Evolutionary conservation across 2,797 vertebrate genomes (phyloP).

Genomic region (Propithecus perrieri): DNA sequence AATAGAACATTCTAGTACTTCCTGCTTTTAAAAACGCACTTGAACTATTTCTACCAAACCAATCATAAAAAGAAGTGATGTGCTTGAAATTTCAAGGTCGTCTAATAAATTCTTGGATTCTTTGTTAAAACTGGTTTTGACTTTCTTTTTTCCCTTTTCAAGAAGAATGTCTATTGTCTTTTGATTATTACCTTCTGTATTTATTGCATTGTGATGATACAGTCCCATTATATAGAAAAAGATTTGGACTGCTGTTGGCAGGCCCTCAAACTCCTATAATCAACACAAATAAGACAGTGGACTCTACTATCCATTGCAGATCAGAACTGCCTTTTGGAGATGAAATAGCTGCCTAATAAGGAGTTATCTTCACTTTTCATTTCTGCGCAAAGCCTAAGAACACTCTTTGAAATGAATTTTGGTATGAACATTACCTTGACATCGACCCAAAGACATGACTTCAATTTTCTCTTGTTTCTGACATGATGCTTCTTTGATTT

Average conservation of each 20-base stretch:
- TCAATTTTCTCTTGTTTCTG: slow-evolving; percentile 99
- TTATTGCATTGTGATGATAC: background rate
- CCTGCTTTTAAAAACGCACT: background rate
- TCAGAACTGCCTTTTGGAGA: slow-evolving; percentile 67
- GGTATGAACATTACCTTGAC: slow-evolving; percentile 93
- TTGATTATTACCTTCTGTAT: background rate
- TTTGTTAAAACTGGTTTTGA: background rate
- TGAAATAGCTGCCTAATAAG: slow-evolving; percentile 65
- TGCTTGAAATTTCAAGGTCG: slow-evolving; percentile 40
- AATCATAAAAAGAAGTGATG: background rate
- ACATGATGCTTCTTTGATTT: slow-evolving; percentile 99
- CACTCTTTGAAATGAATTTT: slow-evolving; percentile 85
- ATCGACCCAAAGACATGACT: slow-evolving; percentile 99
- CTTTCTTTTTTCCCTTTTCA: background rate
- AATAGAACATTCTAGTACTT: background rate
- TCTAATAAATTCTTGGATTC: background rate
- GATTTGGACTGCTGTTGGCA: background rate
- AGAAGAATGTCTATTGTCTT: background rate
- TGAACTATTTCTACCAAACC: slow-evolving; percentile 40
- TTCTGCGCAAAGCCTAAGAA: slow-evolving; percentile 78
- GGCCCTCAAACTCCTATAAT: background rate
- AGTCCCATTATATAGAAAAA: background rate
- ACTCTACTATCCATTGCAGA: background rate
- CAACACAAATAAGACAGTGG: background rate
- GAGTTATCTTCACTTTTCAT: slow-evolving; percentile 47